Evolutionary conservation across 1,140 invertebrate genomes (phyloP).

Genomic region (Macrocentrus cingulum): DNA sequence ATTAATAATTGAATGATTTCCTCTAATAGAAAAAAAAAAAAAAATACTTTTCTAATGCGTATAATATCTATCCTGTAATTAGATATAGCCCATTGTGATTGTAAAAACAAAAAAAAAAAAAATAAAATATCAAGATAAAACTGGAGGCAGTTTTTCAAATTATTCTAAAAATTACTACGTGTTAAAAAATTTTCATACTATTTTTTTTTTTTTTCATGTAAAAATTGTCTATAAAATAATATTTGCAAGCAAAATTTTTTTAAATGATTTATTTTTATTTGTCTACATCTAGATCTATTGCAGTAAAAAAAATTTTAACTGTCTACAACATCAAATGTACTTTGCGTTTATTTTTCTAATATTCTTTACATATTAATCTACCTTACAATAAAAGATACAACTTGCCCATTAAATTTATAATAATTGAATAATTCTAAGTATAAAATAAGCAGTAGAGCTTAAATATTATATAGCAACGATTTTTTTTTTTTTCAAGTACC

Average conservation of each 20-base stretch:
- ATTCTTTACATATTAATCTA: conserved; percentile 58
- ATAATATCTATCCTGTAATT: conserved; percentile 41
- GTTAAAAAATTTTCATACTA: background rate
- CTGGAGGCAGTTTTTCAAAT: background rate
- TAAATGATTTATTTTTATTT: background rate
- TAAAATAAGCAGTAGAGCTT: conserved; percentile 60
- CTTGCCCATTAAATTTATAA: conserved; percentile 54
- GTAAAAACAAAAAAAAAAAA: conserved; percentile 33
- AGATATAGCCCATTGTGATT: conserved; percentile 36
- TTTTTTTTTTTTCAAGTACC: background rate
- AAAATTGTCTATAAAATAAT: background rate
- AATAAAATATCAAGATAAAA: background rate
- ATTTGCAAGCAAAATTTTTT: no score
- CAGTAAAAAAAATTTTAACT: conserved; percentile 40
- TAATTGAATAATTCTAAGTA: conserved; percentile 50
- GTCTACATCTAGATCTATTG: no score
- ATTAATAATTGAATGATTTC: conserved; percentile 13
- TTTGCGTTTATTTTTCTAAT: conserved; percentile 58
- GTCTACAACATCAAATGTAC: conserved; percentile 57
- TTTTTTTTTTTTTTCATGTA: no score
- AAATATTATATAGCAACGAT: conserved; percentile 54
- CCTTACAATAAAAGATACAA: conserved; percentile 55
- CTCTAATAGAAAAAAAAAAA: conserved; percentile 25
- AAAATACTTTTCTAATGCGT: conserved; percentile 46
- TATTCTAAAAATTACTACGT: background rate